Evolutionary conservation across 1,140 invertebrate genomes (phyloP).

Genomic region (Campoletis sonorensis): DNA sequence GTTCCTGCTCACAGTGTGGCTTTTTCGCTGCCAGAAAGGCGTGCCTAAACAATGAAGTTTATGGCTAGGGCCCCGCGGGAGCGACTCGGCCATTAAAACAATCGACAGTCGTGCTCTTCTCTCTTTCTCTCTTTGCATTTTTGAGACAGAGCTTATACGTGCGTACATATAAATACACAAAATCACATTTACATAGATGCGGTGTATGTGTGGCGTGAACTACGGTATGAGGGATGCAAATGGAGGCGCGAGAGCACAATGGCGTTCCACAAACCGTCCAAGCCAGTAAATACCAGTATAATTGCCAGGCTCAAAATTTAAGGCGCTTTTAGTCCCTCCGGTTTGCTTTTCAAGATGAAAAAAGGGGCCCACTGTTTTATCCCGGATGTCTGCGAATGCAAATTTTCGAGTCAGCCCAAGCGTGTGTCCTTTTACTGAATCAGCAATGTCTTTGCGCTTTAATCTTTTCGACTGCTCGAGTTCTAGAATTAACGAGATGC

Average conservation of each 20-base stretch:
- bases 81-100: constrained; percentile 68
- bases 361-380: neutral
- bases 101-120: constrained; percentile 65
- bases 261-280: constrained; percentile 62
- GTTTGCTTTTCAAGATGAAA: neutral
- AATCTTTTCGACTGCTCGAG: neutral
- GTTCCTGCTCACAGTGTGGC: constrained; percentile 6
- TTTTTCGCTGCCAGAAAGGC: constrained; percentile 64
- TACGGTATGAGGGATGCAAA: constrained; percentile 62
- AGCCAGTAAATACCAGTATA: constrained; percentile 73
- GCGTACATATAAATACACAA: constrained; percentile 3
- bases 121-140: constrained; percentile 47
- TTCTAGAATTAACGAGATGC: constrained; percentile 1
- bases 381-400: constrained; percentile 30
- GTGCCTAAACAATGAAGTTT: constrained; percentile 74
- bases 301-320: constrained; percentile 68
- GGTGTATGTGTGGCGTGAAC: neutral
- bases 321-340: constrained; percentile 52
- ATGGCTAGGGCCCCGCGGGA: constrained; percentile 63
- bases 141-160: neutral
- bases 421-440: neutral
- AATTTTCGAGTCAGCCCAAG: constrained; percentile 3
- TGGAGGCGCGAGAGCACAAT: constrained; percentile 68
- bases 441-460: neutral
- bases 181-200: neutral